Evolutionary conservation across 2,888 invertebrate species (phyloP).

Genomic region (Schizaphis graminum): DNA sequence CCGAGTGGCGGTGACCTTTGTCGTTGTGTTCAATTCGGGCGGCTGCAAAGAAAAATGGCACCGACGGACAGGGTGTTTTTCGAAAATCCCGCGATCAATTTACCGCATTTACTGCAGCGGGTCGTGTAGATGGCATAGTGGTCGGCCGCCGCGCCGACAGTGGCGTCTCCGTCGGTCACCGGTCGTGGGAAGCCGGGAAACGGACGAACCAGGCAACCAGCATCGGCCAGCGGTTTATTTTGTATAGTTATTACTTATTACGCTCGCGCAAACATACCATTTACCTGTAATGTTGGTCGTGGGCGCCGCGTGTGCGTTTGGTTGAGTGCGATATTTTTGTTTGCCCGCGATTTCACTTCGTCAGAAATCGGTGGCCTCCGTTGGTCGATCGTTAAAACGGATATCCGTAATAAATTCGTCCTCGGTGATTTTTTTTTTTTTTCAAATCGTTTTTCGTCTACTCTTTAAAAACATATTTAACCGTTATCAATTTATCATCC

Average conservation of each 20-base stretch:
- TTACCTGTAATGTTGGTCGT: not conserved
- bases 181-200: not conserved
- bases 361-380: not conserved
- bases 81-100: conserved; percentile 27
- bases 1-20: not conserved
- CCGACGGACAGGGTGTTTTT: not conserved
- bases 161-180: conserved; percentile 35
- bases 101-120: not conserved
- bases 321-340: not conserved
- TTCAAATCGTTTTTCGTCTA: not conserved
- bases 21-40: not conserved
- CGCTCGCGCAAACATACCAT: not conserved
- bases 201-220: not conserved
- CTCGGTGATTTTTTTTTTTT: not conserved
- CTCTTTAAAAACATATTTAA: not conserved
- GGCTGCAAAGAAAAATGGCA: not conserved
- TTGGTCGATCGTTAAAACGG: not conserved
- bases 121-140: conserved; percentile 43
- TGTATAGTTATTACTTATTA: not conserved
- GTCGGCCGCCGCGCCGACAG: not conserved
- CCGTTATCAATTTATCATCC: conserved; percentile 35
- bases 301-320: conserved; percentile 25
- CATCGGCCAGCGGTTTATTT: not conserved
- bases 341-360: not conserved
- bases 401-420: not conserved